phyloP scores from a whole-genome alignment of 2,888 invertebrate genomes.

The Harpalus rubripes region DNA sequence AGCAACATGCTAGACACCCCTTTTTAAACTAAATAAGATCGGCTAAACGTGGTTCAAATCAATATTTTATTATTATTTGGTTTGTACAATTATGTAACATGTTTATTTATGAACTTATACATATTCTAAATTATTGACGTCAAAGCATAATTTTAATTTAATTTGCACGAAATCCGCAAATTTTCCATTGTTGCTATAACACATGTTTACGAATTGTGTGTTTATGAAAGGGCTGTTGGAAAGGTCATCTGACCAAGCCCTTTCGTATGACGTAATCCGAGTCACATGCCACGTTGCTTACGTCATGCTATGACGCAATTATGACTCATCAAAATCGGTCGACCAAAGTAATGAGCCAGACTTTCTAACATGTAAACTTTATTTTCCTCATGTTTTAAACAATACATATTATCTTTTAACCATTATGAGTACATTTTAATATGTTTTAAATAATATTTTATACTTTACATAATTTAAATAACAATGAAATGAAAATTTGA shows the following conservation, averaged over 20 bases:
- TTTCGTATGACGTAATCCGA: constrained; percentile 72
- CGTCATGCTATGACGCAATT: constrained; percentile 75
- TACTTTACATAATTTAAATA: not conserved
- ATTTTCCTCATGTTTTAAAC: not conserved
- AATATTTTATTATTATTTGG: not conserved
- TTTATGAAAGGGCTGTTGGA: constrained; percentile 23
- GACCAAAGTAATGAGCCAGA: not conserved
- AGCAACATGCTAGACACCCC: not conserved
- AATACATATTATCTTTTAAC: too few relatives aligned
- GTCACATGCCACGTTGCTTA: constrained; percentile 73
- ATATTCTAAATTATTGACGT: constrained; percentile 26
- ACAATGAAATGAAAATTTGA: not conserved
- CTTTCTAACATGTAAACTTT: not conserved
- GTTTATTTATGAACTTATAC: not conserved
- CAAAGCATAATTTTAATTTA: constrained; percentile 48
- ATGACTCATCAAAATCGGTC: constrained; percentile 72
- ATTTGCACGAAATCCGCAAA: constrained; percentile 21
- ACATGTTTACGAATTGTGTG: not conserved
- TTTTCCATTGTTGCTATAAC: not conserved
- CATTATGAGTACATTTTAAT: not conserved
- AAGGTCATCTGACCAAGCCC: constrained; percentile 65
- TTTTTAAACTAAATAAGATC: constrained; percentile 29
- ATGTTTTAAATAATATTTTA: not conserved
- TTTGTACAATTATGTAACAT: not conserved
- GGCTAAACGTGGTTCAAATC: constrained; percentile 32